Base-by-base conservation (phyloP, 2,888 invertebrate species). In the Phortica okadai region DNA sequence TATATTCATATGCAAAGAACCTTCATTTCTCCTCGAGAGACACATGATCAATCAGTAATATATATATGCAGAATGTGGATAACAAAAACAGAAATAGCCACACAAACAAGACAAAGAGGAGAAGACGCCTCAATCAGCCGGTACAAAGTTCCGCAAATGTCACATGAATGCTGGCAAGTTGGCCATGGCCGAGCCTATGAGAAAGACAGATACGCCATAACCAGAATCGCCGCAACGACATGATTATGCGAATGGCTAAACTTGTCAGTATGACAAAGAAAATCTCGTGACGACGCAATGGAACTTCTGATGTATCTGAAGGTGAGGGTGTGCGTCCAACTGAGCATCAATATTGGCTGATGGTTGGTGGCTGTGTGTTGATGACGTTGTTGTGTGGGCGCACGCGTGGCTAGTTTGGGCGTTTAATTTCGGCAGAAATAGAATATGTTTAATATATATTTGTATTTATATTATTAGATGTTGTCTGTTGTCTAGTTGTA, bases 131-230 rank as follows among this genome's bases (percentile, higher is more conserved):
- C 33, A 72, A 72, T 72, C 33, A 45, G 25, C 21, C 21, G 54
- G 70, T 50, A 6, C 70, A 72, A 72, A 72, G 70, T 72, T 33
- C 54, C 7, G 33, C 25, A 72, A 54, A 54, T 72, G 56, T 72
- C 70, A 56, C 21, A 69, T 69, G 69, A 45, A 69, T 45, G 50
- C 16, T 21, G 16, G 8, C 69, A 67, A 44, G 45, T 69, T 69
- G 69, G 25, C 69, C 69, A 50, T 69, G 69, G 45, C 69, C 45
- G 21, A 21, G 69, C 21, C 44, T 69, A 45, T 6, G n/a, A 21
- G 6, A 69, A 41, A 69, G 21, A 21, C 21, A 45, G 10, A 69
- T 11, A 3, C 8, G 50, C 2, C 50, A 50, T 8, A 33, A 33
- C 1, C 33, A 50, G 50, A 50, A 3, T 50, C 14, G 8, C 6